Percentiles rank a stretch among this genome's conserved stretches.
These are phyloP conservation scores for Collichthys lucidus DNA, from an alignment of 2,113 vertebrate species.

Conservation along the genomic window DNA sequence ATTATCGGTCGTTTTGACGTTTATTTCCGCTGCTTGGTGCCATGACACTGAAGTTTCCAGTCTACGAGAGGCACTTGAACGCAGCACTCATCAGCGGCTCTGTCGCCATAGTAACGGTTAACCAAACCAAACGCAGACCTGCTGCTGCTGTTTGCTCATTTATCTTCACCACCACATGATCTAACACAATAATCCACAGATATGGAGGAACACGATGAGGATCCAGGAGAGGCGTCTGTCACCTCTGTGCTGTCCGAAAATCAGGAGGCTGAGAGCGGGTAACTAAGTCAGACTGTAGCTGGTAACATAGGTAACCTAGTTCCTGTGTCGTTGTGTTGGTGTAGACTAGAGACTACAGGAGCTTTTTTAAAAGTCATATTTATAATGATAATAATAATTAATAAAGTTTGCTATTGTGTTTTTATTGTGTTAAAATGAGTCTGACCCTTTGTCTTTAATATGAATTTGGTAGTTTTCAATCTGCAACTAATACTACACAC, in stretches of 20 bases:
- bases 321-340: too few relatives aligned
- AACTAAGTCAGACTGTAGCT: background rate
- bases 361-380: too few relatives aligned
- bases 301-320: too few relatives aligned
- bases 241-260: constrained; percentile 58
- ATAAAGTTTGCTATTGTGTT: too few relatives aligned
- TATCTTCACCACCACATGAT: background rate
- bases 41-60: too few relatives aligned
- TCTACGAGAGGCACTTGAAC: constrained; percentile 14
- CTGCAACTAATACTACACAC: too few relatives aligned
- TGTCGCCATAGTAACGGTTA: constrained; percentile 55
- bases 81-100: constrained; percentile 1
- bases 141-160: background rate
- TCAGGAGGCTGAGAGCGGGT: constrained; percentile 45
- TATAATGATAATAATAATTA: too few relatives aligned
- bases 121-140: constrained; percentile 18
- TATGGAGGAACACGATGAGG: constrained; percentile 52
- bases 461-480: too few relatives aligned
- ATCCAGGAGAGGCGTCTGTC: constrained; percentile 1
- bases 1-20: too few relatives aligned
- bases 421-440: too few relatives aligned
- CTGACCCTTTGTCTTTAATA: too few relatives aligned
- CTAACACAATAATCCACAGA: background rate
- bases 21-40: background rate
- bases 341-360: too few relatives aligned